A percentile compares a stretch with the other conserved stretches of the same genome.
Evolutionary conservation across 2,113 vertebrate genomes (phyloP).

Genomic region (Indri indri): DNA sequence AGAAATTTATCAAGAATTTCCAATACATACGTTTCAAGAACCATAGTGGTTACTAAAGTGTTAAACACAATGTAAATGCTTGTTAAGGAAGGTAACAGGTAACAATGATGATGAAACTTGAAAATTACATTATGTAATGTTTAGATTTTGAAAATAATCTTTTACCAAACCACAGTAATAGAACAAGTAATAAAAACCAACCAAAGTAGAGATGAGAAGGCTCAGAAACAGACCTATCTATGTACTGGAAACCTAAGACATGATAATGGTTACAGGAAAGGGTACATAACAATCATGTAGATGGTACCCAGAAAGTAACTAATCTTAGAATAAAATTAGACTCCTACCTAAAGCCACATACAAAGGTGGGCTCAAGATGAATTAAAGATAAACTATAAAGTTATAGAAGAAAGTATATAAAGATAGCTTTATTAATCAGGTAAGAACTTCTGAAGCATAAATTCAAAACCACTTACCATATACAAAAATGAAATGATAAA

Average conservation of each 20-base stretch:
- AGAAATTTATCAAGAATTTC: not conserved
- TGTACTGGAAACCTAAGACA: not conserved
- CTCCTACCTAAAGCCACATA: not conserved
- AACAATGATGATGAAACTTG: not conserved
- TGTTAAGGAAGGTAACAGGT: not conserved
- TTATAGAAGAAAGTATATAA: not conserved
- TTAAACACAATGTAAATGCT: conserved; percentile 3
- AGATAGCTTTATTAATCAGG: not conserved
- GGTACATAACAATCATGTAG: not conserved
- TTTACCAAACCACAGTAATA: not conserved
- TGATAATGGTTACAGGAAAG: not conserved
- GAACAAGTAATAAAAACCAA: not conserved
- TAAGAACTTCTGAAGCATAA: not conserved
- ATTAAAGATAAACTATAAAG: not conserved
- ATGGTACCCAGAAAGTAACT: not conserved
- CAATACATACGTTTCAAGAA: not conserved
- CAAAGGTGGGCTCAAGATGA: not conserved
- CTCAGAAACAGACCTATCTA: not conserved
- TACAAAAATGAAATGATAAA: conserved; percentile 28
- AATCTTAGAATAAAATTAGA: not conserved
- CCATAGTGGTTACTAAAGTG: not conserved
- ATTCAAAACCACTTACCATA: not conserved
- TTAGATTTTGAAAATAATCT: not conserved
- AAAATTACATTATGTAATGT: not conserved
- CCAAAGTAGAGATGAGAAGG: not conserved